phyloP scores from a whole-genome alignment of 2,888 invertebrate genomes.

The Amblyjoppa proteus region DNA sequence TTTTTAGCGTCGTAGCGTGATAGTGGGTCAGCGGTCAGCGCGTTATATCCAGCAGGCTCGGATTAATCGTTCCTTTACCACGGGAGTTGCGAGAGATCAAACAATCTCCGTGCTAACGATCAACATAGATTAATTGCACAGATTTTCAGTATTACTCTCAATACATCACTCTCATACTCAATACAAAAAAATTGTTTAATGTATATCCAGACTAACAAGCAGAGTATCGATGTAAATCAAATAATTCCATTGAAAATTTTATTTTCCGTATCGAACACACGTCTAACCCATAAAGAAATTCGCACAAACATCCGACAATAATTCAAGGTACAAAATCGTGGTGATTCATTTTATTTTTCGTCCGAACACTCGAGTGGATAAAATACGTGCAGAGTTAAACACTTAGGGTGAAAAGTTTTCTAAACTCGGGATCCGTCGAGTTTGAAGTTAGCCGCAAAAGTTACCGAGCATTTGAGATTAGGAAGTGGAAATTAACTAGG shows the following conservation, averaged over 20 bases:
- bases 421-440: neutral
- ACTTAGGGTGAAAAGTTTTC: slow-evolving; percentile 1
- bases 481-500: slow-evolving; percentile 31
- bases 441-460: neutral
- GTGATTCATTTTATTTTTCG: neutral
- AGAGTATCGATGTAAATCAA: too few relatives aligned
- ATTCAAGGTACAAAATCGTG: too few relatives aligned
- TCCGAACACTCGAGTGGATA: neutral
- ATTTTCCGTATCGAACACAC: too few relatives aligned
- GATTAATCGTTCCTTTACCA: slow-evolving; percentile 54
- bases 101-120: slow-evolving; percentile 11
- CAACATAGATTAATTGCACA: slow-evolving; percentile 2
- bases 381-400: neutral
- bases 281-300: too few relatives aligned
- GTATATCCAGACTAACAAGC: too few relatives aligned
- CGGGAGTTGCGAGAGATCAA: slow-evolving; percentile 22
- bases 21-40: slow-evolving; percentile 73
- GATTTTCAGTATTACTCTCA: neutral
- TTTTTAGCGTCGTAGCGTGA: slow-evolving; percentile 66
- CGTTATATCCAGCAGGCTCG: slow-evolving; percentile 67
- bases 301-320: too few relatives aligned
- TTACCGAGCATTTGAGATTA: slow-evolving; percentile 13
- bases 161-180: neutral
- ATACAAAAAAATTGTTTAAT: neutral
- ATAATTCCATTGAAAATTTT: too few relatives aligned